Evolutionary conservation across 2,888 invertebrate genomes (phyloP).

Genomic region (Patella ulyssiponensis): DNA sequence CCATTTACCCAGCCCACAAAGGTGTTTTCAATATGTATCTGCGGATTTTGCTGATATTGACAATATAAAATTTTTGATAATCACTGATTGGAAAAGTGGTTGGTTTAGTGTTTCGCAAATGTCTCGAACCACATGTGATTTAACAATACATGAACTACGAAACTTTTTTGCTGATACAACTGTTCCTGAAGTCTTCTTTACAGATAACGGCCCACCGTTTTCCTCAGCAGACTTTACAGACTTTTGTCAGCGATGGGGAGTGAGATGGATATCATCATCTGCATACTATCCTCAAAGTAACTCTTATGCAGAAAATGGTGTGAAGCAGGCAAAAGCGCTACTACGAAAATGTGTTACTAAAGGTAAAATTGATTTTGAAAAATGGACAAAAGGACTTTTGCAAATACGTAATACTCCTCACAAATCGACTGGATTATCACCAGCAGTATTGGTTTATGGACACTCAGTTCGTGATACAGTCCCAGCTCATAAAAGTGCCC

Average conservation of each 20-base stretch:
- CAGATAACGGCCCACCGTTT: too few species aligned
- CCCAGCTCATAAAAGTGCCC: background rate
- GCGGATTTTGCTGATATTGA: background rate
- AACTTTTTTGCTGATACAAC: conserved; percentile 5
- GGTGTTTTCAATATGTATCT: conserved; percentile 1
- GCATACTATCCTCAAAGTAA: conserved; percentile 3
- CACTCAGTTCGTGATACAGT: too few species aligned
- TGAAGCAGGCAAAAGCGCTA: background rate
- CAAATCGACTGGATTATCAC: too few species aligned
- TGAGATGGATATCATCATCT: too few species aligned
- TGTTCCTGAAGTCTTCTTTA: background rate
- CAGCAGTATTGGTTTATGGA: too few species aligned
- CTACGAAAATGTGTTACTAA: too few species aligned
- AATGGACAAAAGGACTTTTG: background rate
- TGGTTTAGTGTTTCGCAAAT: conserved; percentile 6
- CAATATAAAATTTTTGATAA: background rate
- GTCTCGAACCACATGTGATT: background rate
- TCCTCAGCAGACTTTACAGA: background rate
- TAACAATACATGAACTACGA: background rate
- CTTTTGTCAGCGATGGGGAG: background rate
- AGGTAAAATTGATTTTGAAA: background rate
- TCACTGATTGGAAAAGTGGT: background rate
- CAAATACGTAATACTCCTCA: background rate
- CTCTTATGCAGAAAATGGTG: background rate
- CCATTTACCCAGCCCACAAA: background rate